Evolutionary conservation across 2,797 vertebrate genomes (phyloP), one percentile per base, ranked within the genome.

Genomic region (Sebastolobus altivelis): DNA sequence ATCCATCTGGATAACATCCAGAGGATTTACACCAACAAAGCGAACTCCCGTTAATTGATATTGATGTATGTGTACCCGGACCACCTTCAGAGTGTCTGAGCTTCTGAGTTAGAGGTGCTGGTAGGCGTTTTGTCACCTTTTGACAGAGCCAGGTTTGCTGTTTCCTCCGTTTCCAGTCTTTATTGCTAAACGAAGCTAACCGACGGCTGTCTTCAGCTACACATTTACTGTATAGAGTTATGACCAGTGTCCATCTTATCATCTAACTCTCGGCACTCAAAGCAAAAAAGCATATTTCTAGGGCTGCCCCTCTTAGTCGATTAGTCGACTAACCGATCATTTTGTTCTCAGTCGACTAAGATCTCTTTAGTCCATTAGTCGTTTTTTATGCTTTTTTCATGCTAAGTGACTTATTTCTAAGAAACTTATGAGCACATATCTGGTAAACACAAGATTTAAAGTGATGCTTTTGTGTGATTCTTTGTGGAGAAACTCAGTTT

Each of bases 1-100:
- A 81, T 79, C 43, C 59, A 35, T 60, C 16, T 86, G 81, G 85
- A 65, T 46, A 22, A 55, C 60, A 43, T 73, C 56, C 62, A 83
- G 55, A 77, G 71, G 14, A 33, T 58, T 65, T 58, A 61, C 54
- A 35, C 27, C n/a, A 35, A 52, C 46, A 56, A 73, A 63, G 62
- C 59, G 56, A 59, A 2, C 35, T 71, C 3, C 61, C 49, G 11
- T 59, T 52, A 55, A 75, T 59, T 58, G 55, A 77, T 84, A 69
- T 14, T 35, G 75, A 69, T 52, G 18, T n/a, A 52, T 25, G 58
- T 12, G 10, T 38, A 29, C 46, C 46, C 46, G 2, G 1, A 3
- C 35, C 33, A 29, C 62, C 13, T 35, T 68, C n/a, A 38, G 46
- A 22, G 22, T 8, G 0, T n/a, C 52, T 46, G 43, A 46, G 43